Evolutionary conservation across 2,888 invertebrate genomes (phyloP), one percentile per base, ranked within the genome.

Genomic region (Abrostola tripartita): DNA sequence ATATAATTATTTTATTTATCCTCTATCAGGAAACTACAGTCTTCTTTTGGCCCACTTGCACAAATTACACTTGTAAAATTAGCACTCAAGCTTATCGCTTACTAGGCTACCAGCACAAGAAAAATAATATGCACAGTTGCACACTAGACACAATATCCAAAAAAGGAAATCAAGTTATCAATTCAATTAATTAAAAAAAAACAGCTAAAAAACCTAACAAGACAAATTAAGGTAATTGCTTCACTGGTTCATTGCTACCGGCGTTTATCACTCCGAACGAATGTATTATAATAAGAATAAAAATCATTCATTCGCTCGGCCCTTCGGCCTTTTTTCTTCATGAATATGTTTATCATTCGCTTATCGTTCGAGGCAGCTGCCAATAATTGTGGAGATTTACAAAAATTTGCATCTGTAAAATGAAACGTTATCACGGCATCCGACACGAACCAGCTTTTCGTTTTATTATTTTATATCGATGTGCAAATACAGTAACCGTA

Each of bases 331-430:
- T 74, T 66, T 68, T 73, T 77, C 64, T 72, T 77, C 81, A 84
- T 85, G 85, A 88, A 89, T 88, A 85, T 82, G 74, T 85, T 85
- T 87, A 87, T 87, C 82, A 85, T 84, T 78, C 70, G 60, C 57
- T 74, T 81, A 76, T 78, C 81, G 72, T 55, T 74, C 71, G 61
- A 75, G 69, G 76, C 91, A 91, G 91, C 90, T 91, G 92, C 89
- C 84, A 83, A 81, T 86, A 86, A 88, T 88, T 88, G 83, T 82
- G 79, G 76, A 85, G 89, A 90, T 90, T 91, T 85, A 74, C 79
- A 70, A 82, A 86, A 88, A 91, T 87, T 88, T 88, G 85, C 90
- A 90, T 89, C 76, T 65, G 69, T 79, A 79, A 82, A 72, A 85
- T 78, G 77, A 74, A 80, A 79, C 75, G 55, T 41, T 80, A 85